These are phyloP conservation scores for Protaetia brevitarsis DNA, from an alignment of 1,140 invertebrate species.

Conservation along the genomic window DNA sequence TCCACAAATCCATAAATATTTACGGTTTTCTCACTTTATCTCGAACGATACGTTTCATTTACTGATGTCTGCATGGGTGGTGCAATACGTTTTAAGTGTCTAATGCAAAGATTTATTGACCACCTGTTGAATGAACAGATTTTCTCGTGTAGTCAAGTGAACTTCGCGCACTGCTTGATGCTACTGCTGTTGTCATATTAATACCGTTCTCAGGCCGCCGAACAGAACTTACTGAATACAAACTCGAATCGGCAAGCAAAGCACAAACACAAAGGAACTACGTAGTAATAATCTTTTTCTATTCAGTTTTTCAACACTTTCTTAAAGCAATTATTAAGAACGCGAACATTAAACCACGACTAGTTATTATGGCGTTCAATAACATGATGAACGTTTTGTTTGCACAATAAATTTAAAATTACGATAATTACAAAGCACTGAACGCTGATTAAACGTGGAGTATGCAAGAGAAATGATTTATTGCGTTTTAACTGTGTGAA, in stretches of 20 bases:
- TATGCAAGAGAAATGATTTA: background rate
- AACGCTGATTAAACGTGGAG: background rate
- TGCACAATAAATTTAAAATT: slow-evolving; percentile 17
- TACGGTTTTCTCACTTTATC: no score
- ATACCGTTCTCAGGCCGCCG: background rate
- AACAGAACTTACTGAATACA: background rate
- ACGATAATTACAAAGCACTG: background rate
- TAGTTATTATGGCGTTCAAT: background rate
- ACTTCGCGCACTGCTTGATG: background rate
- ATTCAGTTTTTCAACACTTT: background rate
- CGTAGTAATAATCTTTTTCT: background rate
- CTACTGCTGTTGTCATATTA: background rate
- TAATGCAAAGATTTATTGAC: slow-evolving; percentile 13
- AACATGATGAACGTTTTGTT: slow-evolving; percentile 9
- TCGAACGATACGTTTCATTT: no score
- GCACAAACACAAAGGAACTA: background rate
- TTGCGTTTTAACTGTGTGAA: slow-evolving; percentile 12
- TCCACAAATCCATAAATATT: no score
- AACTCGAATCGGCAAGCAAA: background rate
- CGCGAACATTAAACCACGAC: background rate
- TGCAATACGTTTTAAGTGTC: no score
- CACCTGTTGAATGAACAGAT: slow-evolving; percentile 4
- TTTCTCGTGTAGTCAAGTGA: background rate
- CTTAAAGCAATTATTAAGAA: background rate
- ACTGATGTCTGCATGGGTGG: no score